Evolutionary conservation across 2,113 vertebrate species (phyloP).

Genomic region (Solenodon paradoxus): DNA sequence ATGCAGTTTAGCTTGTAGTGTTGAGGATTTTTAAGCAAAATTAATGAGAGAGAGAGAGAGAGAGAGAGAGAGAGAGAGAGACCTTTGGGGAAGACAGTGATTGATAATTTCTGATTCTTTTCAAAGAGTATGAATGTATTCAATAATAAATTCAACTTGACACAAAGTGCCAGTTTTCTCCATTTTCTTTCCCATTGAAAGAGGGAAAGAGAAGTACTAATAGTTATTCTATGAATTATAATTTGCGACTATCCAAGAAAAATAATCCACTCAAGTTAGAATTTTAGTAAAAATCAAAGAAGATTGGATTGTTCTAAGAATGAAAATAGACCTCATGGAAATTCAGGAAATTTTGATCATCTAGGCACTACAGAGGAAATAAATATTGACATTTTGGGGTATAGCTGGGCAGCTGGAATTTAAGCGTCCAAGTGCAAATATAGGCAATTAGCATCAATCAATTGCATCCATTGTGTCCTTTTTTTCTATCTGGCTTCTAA

Average conservation of each 20-base stretch:
- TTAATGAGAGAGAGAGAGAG: slow-evolving; percentile 34
- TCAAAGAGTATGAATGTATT: background rate
- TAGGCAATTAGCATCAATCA: background rate
- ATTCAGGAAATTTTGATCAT: background rate
- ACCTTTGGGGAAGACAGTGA: background rate
- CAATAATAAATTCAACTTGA: background rate
- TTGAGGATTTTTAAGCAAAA: slow-evolving; percentile 33
- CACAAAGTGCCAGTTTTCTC: background rate
- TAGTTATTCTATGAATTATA: background rate
- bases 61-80: too few species aligned
- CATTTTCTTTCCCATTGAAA: background rate
- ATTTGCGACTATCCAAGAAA: background rate
- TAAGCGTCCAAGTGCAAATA: background rate
- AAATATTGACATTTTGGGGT: background rate
- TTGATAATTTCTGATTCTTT: background rate
- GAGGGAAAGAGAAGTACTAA: background rate
- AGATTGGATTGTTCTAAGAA: background rate
- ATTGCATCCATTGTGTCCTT: background rate
- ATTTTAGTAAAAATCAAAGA: background rate
- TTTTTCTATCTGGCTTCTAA: background rate
- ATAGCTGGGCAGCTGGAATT: background rate
- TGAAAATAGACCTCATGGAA: background rate
- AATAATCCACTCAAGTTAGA: background rate
- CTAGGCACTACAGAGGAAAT: background rate
- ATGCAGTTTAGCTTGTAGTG: background rate